Conservation (phyloP, 2,113 vertebrate genomes). For the Anarhynchus alexandrinus region DNA sequence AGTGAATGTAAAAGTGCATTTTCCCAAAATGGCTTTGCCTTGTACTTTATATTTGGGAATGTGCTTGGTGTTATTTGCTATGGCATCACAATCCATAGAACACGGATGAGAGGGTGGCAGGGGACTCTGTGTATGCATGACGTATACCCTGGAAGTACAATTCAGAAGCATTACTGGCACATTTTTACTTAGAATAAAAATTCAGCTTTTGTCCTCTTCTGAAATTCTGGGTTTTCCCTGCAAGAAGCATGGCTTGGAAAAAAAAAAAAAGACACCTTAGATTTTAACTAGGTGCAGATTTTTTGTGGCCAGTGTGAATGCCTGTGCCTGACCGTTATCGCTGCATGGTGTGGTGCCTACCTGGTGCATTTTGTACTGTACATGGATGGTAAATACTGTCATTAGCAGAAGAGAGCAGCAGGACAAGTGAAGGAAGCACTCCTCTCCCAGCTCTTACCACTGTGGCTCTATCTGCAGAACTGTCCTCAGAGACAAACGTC, state of each 20-base stretch:
- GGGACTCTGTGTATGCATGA: too few relatives aligned
- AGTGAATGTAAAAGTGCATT: neutral
- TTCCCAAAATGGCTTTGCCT: neutral
- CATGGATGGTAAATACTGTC: neutral
- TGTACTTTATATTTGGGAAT: neutral
- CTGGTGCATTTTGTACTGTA: neutral
- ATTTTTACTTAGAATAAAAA: neutral
- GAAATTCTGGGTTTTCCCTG: neutral
- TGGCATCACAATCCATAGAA: neutral
- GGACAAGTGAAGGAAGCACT: neutral
- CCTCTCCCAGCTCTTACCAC: too few relatives aligned
- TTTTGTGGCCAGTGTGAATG: neutral
- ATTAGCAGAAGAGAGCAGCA: neutral
- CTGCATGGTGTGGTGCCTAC: neutral
- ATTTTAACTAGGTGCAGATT: neutral
- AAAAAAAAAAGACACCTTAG: neutral
- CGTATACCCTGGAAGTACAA: neutral
- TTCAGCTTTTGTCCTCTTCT: neutral
- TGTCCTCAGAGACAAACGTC: neutral
- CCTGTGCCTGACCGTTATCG: neutral
- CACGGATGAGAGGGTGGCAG: neutral
- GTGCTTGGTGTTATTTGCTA: neutral
- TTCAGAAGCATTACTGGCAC: neutral
- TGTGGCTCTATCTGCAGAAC: neutral
- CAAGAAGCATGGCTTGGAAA: neutral